These are phyloP conservation scores for Adelges cooleyi DNA, from an alignment of 1,140 invertebrate species.

Conservation along the genomic window DNA sequence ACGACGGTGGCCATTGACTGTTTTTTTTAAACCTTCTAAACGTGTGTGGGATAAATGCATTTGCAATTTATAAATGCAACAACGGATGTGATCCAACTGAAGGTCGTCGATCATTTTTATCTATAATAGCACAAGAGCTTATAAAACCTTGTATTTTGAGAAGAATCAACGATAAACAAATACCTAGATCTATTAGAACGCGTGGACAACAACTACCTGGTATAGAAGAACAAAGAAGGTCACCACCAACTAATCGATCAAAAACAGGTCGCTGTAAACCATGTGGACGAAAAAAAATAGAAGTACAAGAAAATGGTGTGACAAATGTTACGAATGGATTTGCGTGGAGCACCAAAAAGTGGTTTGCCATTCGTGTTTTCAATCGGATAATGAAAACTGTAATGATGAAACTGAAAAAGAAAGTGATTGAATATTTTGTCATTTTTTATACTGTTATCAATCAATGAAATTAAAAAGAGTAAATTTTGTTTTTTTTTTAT, in stretches of 20 bases:
- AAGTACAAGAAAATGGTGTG: neutral
- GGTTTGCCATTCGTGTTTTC: neutral
- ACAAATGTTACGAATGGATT: neutral
- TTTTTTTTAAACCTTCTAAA: too few relatives aligned
- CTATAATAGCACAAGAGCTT: neutral
- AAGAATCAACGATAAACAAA: neutral
- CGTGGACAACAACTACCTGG: neutral
- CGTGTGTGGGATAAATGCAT: too few relatives aligned
- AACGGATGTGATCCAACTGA: too few relatives aligned
- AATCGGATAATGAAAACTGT: neutral
- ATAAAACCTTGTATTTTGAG: neutral
- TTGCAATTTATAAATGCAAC: too few relatives aligned
- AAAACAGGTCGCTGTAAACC: neutral
- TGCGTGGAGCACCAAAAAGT: conserved; percentile 1
- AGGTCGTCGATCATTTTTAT: neutral
- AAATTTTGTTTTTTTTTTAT: neutral
- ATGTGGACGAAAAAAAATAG: conserved; percentile 7
- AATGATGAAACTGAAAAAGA: neutral
- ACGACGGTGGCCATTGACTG: too few relatives aligned
- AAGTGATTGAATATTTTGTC: neutral
- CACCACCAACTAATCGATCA: neutral
- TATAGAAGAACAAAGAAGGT: neutral
- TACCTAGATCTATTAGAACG: neutral
- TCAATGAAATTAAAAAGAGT: neutral
- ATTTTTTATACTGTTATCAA: neutral